Base-by-base conservation (phyloP, 1,140 invertebrate species). In the Eriocheir sinensis region DNA sequence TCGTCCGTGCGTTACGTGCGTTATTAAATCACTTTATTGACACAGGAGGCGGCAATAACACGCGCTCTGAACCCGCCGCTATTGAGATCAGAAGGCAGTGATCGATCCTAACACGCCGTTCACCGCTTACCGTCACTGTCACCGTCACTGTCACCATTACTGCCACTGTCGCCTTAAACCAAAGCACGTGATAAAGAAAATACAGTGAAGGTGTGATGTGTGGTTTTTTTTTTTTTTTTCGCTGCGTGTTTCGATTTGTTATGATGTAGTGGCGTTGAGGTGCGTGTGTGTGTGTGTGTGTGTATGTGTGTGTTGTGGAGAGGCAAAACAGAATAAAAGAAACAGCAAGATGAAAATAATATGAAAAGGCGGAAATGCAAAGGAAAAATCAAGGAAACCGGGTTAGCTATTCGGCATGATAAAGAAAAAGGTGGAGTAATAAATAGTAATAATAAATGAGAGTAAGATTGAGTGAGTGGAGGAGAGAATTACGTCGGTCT, bases 241-340 rank as follows among this genome's bases (percentile, higher is more conserved):
- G 36, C 36, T 21, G 40, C 34, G 83, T 40, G 32, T 9, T 38
- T 40, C n/a, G 60, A 21, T 72, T 8, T 72, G 53, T 72, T 72
- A 72, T n/a, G 27, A n/a, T 72, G 60, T 72, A n/a, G 27, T 21
- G 27, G 60, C n/a, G 60, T 72, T 21, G 27, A n/a, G 27, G 60
- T 72, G 60, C n/a, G 60, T 72, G 60, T 72, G 60, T 72, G 60
- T 72, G 60, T 72, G 60, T 72, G 60, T 72, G 60, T 72, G 4
- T 72, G 60, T 72, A n/a, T 72, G 60, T 72, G 60, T 72, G 60
- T 72, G 60, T 72, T 6, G 60, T n/a, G 21, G 48, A 3, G 9
- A 53, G 12, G 48, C 48, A 3, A 72, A 72, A 72, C n/a, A n/a
- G n/a, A n/a, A n/a, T n/a, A n/a, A n/a, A n/a, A n/a, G n/a, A n/a